These are phyloP conservation scores for Chydorus sphaericus DNA, from an alignment of 2,888 invertebrate genomes.

Conservation along the genomic window DNA sequence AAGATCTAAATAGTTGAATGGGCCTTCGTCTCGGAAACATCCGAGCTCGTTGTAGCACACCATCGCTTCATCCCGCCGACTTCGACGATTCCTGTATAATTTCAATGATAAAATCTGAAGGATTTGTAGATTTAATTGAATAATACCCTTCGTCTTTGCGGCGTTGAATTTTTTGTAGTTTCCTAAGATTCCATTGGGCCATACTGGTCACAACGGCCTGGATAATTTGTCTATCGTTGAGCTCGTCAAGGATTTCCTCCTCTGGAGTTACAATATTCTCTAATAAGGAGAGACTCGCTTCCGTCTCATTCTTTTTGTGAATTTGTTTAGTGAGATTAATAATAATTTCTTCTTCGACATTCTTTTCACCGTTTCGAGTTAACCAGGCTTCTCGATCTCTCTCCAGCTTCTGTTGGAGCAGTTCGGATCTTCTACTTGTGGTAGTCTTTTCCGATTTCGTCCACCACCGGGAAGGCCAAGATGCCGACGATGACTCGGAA, in stretches of 20 bases:
- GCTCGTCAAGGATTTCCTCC: conserved; percentile 56
- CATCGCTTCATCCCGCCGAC: conserved; percentile 48
- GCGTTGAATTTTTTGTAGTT: conserved; percentile 33
- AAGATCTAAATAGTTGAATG: conserved; percentile 79
- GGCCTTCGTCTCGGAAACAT: conserved; percentile 81
- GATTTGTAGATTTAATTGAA: neutral
- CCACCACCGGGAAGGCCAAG: neutral
- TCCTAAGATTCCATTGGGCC: conserved; percentile 47
- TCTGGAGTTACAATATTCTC: conserved; percentile 24
- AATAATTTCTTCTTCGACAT: neutral
- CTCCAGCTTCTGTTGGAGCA: too few species aligned
- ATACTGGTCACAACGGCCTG: conserved; percentile 56
- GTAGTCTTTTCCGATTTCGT: neutral
- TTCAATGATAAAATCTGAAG: neutral
- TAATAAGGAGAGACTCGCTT: conserved; percentile 2
- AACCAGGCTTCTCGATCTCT: neutral
- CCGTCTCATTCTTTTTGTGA: neutral
- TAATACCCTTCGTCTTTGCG: conserved; percentile 18
- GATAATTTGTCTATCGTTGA: conserved; percentile 51
- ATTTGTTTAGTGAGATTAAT: neutral
- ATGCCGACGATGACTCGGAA: neutral
- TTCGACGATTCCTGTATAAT: neutral
- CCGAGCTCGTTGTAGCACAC: conserved; percentile 82
- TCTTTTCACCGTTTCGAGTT: neutral
- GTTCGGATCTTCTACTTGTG: too few species aligned